A percentile compares a stretch with the other conserved stretches of the same genome.
Evolutionary conservation across 2,797 vertebrate species (phyloP).

Genomic region (Schizopygopsis malacanthus): DNA sequence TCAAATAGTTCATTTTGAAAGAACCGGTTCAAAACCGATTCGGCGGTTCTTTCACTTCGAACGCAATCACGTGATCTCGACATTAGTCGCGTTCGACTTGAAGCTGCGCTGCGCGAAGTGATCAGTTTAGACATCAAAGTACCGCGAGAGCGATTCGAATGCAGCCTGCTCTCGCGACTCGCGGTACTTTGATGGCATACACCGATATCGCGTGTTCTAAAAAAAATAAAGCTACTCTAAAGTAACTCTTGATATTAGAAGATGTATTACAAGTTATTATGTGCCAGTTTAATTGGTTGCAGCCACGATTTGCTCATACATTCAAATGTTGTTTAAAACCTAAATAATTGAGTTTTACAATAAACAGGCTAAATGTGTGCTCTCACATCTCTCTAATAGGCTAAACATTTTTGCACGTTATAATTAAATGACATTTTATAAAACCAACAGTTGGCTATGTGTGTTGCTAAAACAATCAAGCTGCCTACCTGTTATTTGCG

Average conservation of each 20-base stretch:
- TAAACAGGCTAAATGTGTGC: not conserved
- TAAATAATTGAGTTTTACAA: not conserved
- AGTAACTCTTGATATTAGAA: not conserved
- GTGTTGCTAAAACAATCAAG: not conserved
- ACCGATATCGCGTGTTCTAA: not conserved
- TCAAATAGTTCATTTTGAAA: not conserved
- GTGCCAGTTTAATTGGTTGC: not conserved
- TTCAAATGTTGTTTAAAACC: not conserved
- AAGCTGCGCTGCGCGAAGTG: no score
- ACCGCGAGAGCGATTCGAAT: no score
- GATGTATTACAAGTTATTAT: not conserved
- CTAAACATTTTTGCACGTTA: not conserved
- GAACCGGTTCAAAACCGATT: not conserved
- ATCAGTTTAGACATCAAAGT: no score
- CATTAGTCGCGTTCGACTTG: no score
- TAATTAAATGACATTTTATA: not conserved
- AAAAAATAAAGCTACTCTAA: not conserved
- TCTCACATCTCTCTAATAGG: not conserved
- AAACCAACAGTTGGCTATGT: not conserved
- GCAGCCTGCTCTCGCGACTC: no score
- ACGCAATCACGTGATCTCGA: not conserved
- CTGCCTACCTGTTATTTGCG: not conserved
- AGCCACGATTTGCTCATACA: not conserved
- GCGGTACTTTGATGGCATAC: no score
- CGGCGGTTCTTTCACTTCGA: not conserved